Evolutionary conservation across 2,113 vertebrate species (phyloP).

Genomic region (Neotragus moschatus): DNA sequence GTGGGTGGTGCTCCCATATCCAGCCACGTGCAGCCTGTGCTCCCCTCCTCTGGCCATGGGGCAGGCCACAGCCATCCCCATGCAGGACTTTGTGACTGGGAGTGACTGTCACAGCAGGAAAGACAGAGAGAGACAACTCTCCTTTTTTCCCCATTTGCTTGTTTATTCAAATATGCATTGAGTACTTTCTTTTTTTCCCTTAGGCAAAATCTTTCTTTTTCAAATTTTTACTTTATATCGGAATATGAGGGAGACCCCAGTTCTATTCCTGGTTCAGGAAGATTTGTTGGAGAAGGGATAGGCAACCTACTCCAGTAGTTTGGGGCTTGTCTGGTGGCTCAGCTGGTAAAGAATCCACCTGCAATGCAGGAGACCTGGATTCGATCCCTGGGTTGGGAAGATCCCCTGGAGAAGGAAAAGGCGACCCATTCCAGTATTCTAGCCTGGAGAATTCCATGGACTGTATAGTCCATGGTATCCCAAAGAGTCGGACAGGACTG

Average conservation of each 20-base stretch:
- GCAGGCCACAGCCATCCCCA: background rate
- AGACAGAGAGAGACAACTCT: background rate
- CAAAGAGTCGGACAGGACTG: background rate
- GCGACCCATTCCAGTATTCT: background rate
- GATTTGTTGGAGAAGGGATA: background rate
- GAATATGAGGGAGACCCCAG: background rate
- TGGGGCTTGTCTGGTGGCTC: background rate
- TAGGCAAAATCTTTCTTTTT: background rate
- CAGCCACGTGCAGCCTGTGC: fast-evolving
- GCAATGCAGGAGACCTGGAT: background rate
- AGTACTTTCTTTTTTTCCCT: background rate
- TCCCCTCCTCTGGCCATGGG: too few species aligned
- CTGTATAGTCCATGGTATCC: background rate
- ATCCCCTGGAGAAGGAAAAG: background rate
- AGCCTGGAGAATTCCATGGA: background rate
- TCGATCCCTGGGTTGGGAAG: background rate
- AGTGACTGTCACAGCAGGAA: background rate
- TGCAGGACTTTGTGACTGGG: background rate
- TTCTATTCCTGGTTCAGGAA: background rate
- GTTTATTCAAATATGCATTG: background rate
- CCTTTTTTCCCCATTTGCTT: background rate
- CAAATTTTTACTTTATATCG: background rate
- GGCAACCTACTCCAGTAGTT: background rate
- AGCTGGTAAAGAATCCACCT: background rate
- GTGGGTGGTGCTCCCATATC: background rate